A percentile compares a stretch with the other conserved stretches of the same genome.
phyloP scores from a whole-genome alignment of 2,888 invertebrate species.

The Meiosimyza platycephala region DNA sequence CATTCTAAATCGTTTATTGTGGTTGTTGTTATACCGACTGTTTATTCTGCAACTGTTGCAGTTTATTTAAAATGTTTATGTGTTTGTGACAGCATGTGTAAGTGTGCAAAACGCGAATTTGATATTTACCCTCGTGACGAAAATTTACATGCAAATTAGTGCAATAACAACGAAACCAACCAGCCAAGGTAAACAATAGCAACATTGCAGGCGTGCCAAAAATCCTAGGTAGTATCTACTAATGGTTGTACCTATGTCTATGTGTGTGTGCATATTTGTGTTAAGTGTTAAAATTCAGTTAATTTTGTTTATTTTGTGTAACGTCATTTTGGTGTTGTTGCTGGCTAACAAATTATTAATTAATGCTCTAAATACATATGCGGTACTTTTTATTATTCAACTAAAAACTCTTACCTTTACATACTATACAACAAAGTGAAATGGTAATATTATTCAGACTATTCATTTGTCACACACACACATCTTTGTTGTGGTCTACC shows the following conservation, averaged over 20 bases:
- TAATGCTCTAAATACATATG: too few relatives aligned
- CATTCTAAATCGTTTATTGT: background rate
- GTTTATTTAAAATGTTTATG: constrained; percentile 40
- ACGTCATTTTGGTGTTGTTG: too few relatives aligned
- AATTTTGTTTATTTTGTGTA: too few relatives aligned
- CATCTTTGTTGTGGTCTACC: too few relatives aligned
- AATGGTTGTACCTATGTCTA: constrained; percentile 14
- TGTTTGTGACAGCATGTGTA: constrained; percentile 8
- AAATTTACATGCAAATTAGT: constrained; percentile 7
- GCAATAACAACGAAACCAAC: constrained; percentile 1
- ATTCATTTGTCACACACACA: too few relatives aligned
- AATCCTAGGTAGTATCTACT: constrained; percentile 15
- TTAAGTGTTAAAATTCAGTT: too few relatives aligned
- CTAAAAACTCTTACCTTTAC: too few relatives aligned
- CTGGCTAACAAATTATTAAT: too few relatives aligned
- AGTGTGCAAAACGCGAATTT: constrained; percentile 3
- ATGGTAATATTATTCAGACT: too few relatives aligned
- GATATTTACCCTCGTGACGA: constrained; percentile 3
- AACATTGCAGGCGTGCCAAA: constrained; percentile 2
- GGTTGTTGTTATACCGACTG: constrained; percentile 6
- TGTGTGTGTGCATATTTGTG: too few relatives aligned
- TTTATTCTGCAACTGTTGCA: constrained; percentile 21
- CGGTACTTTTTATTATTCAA: too few relatives aligned
- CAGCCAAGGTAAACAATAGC: background rate
- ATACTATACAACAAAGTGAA: too few relatives aligned